A percentile compares a stretch with the other conserved stretches of the same genome.
Conservation (phyloP, 2,888 invertebrate genomes). For the Cerastis rubricosa region DNA sequence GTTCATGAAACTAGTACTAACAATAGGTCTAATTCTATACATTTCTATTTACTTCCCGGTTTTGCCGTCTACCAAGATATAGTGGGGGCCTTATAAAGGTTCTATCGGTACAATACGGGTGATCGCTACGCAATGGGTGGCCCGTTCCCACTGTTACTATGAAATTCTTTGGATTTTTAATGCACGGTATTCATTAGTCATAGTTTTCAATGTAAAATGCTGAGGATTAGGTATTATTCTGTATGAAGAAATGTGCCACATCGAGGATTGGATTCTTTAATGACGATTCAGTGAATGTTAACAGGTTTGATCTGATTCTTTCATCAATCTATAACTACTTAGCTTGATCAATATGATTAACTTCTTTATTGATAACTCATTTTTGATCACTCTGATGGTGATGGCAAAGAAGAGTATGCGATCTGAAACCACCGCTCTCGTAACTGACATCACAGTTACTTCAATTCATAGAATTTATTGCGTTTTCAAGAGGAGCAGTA, state of each 20-base stretch:
- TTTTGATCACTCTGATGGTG: not conserved
- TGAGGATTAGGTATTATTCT: not conserved
- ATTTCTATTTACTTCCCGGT: constrained; percentile 17
- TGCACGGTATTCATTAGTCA: constrained; percentile 36
- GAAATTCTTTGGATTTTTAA: constrained; percentile 47
- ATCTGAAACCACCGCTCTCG: not conserved
- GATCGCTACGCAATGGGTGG: constrained; percentile 76
- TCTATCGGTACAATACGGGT: constrained; percentile 65
- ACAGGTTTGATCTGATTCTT: not conserved
- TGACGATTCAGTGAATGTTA: not conserved
- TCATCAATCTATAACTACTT: not conserved
- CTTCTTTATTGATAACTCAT: not conserved
- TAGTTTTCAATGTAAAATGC: constrained; percentile 20
- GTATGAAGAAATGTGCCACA: not conserved
- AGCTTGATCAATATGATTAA: not conserved
- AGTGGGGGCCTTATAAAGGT: constrained; percentile 39
- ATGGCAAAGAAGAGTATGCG: not conserved
- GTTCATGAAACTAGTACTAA: constrained; percentile 12
- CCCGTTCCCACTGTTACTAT: constrained; percentile 46
- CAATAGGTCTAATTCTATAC: constrained; percentile 15
- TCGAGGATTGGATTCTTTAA: not conserved
- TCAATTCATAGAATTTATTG: not conserved
- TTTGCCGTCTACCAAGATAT: constrained; percentile 16
- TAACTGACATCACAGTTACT: not conserved
- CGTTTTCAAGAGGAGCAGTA: not conserved